phyloP scores from a whole-genome alignment of 1,140 invertebrate genomes.

The Apis laboriosa region DNA sequence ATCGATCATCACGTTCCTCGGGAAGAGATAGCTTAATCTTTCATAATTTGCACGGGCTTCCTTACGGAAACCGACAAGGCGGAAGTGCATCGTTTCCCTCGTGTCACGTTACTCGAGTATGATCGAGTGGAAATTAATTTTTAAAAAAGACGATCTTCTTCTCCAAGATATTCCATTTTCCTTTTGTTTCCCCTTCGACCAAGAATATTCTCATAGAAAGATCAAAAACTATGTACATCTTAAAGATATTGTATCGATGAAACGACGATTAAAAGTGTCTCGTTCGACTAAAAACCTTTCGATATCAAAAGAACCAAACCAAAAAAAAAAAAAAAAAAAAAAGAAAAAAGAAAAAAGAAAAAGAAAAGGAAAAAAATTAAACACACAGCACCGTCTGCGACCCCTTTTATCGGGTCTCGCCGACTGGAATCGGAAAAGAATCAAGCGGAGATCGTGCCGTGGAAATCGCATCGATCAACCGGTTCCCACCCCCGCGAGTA shows the following conservation, averaged over 20 bases:
- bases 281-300: too few species aligned
- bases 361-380: not conserved
- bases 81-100: not conserved
- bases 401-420: slow-evolving; percentile 14
- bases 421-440: not conserved
- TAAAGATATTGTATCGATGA: too few species aligned
- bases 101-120: not conserved
- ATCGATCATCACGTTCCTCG: slow-evolving; percentile 15
- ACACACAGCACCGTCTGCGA: not conserved
- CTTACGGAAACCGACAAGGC: not conserved
- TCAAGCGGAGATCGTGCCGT: slow-evolving; percentile 4
- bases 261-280: too few species aligned
- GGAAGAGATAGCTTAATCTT: slow-evolving; percentile 13
- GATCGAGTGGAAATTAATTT: slow-evolving; percentile 23
- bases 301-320: too few species aligned
- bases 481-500: not conserved
- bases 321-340: not conserved
- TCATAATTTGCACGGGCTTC: not conserved
- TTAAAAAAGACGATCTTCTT: not conserved
- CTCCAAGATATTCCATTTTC: not conserved
- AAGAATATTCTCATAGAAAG: not conserved
- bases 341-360: not conserved
- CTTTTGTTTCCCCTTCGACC: too few species aligned
- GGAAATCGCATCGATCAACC: slow-evolving; percentile 53
- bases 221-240: too few species aligned